These are phyloP conservation scores for Pomacea maculata DNA, from an alignment of 1,140 invertebrate species.

Conservation along the genomic window DNA sequence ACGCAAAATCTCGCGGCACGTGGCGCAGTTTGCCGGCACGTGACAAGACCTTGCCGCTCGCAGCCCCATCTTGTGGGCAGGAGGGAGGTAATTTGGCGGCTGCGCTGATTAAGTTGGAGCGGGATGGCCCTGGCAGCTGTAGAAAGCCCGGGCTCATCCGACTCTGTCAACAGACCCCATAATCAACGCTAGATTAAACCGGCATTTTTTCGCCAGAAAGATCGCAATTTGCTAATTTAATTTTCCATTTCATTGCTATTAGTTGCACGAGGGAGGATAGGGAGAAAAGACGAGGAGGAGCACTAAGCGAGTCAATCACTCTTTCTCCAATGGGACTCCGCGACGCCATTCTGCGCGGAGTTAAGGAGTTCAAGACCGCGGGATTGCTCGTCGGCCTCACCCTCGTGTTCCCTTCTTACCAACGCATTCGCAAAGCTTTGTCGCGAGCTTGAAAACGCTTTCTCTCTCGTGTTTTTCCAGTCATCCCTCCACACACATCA, in stretches of 20 bases:
- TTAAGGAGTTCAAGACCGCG: slow-evolving; percentile 14
- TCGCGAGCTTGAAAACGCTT: neutral
- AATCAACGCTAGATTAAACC: slow-evolving; percentile 49
- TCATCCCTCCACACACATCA: neutral
- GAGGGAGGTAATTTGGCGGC: slow-evolving; percentile 30
- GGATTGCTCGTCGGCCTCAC: too few relatives aligned
- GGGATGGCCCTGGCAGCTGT: slow-evolving; percentile 23
- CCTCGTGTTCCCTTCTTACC: too few relatives aligned
- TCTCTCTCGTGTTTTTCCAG: neutral
- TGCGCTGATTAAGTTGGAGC: slow-evolving; percentile 26
- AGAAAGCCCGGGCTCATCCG: slow-evolving; percentile 24
- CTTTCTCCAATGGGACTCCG: slow-evolving; percentile 3
- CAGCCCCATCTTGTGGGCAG: slow-evolving; percentile 11
- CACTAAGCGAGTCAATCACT: slow-evolving; percentile 18
- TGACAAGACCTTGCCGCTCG: slow-evolving; percentile 17
- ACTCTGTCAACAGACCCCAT: slow-evolving; percentile 44
- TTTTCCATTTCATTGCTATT: slow-evolving; percentile 53
- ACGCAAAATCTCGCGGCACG: neutral
- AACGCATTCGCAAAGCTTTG: neutral
- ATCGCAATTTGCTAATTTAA: slow-evolving; percentile 56
- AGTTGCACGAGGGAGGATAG: slow-evolving; percentile 29
- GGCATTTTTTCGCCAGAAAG: slow-evolving; percentile 46
- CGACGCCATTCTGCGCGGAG: slow-evolving; percentile 2
- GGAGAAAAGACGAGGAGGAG: slow-evolving; percentile 11
- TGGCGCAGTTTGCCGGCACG: slow-evolving; percentile 24